These are phyloP conservation scores for Spisula subtruncata DNA, from an alignment of 2,888 invertebrate genomes.

Conservation along the genomic window DNA sequence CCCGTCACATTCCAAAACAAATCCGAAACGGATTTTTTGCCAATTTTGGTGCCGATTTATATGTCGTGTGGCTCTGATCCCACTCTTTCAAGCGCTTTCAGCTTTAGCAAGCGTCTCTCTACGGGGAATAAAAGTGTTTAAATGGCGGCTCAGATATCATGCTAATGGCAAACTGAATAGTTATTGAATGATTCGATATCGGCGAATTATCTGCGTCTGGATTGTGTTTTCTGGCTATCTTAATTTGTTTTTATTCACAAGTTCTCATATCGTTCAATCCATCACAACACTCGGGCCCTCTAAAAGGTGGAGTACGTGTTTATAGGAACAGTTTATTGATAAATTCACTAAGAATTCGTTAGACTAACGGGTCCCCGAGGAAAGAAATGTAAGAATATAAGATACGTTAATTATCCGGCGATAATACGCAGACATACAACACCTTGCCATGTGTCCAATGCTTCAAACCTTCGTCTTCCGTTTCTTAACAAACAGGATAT, in stretches of 20 bases:
- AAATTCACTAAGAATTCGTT: conserved; percentile 50
- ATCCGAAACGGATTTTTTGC: conserved; percentile 65
- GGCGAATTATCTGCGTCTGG: conserved; percentile 68
- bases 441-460: conserved; percentile 29
- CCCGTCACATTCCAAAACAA: conserved; percentile 61
- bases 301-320: conserved; percentile 56
- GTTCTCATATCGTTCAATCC: conserved; percentile 67
- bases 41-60: conserved; percentile 64
- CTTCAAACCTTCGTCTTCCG: not conserved
- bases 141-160: conserved; percentile 64
- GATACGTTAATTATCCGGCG: conserved; percentile 39
- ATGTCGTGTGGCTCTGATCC: conserved; percentile 55
- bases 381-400: conserved; percentile 36
- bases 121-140: conserved; percentile 63
- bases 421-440: conserved; percentile 38
- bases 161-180: conserved; percentile 67
- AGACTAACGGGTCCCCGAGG: conserved; percentile 29
- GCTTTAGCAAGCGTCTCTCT: conserved; percentile 56
- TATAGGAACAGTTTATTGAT: conserved; percentile 47
- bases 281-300: conserved; percentile 55
- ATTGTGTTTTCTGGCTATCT: conserved; percentile 66
- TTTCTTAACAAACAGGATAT: not conserved
- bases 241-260: conserved; percentile 75
- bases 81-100: conserved; percentile 47
- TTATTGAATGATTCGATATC: conserved; percentile 72